Base-by-base conservation (phyloP, 2,113 vertebrate species). In the Conger conger region DNA sequence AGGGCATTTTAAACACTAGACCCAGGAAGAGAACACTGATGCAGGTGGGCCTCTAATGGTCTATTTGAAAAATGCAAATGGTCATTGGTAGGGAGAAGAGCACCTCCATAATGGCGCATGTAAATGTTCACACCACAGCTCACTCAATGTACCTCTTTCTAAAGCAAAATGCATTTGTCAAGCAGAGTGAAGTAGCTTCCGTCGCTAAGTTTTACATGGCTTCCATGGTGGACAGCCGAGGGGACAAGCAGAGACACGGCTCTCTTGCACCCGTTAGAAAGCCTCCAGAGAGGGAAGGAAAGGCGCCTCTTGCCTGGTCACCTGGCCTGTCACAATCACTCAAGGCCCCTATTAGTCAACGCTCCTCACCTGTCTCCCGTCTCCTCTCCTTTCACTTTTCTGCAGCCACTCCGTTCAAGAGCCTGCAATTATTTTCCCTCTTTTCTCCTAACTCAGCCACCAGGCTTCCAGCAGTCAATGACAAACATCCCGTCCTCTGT, bases 401-500 rank as follows among this genome's bases (percentile, higher is more conserved):
- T 42, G 76, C 76, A 57, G 16, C 63, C 54, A 16, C 30, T 82
- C 81, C 76, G 83, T 83, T 82, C 23, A 36, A 50, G n/a, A 7
- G 4, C 45, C 33, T n/a, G 27, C 80, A 50, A n/a, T 81, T 81
- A n/a, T 53, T 17, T 54, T 35, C 50, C 45, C 50, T 54, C 33
- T 81, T 42, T 35, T 35, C 16, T 36, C 5, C 18, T 20, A 16
- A 4, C 57, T 27, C 23, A 36, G 53, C 85, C 80, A 86, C 84
- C 90, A 86, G 45, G 45, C 45, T 13, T 50, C 89, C 88, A 35
- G 87, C 89, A 92, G 50, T 76, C 78, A 2, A 7, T 88, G 82
- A 84, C 88, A 88, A 89, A 87, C 87, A 83, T 76, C 54, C 84
- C 57, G 79, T 88, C 85, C 35, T 86, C 81, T 45, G 40, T 89